Base-by-base conservation (phyloP, 2,888 invertebrate species). In the Drosophila picticornis region DNA sequence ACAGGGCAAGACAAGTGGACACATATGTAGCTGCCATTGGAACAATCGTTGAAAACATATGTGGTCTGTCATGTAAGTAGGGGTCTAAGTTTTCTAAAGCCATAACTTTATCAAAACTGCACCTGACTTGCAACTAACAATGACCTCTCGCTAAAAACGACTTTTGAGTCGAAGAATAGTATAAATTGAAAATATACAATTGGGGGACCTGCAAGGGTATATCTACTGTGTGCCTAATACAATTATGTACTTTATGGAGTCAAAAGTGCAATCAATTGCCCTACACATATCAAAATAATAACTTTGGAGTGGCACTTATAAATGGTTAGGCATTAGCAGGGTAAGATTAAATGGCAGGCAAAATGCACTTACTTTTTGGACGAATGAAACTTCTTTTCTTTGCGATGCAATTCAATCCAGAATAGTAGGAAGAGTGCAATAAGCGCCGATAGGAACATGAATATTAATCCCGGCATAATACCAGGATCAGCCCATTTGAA, bases 401-500 rank as follows among this genome's bases (percentile, higher is more conserved):
- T 75, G 31, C 88, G 86, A 66, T 88, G 87, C 31, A 90, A 25
- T 27, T 90, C 88, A 46, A 91, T 73, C 73, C 81, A 87, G 36
- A 90, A 90, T 32, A 90, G 84, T 0, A 84, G 11, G 0, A 83
- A 6, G 11, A 79, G 16, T 19, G 29, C 51, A 53, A 80, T 36
- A 27, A 81, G 4, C 0, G 80, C 63, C 0, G 78, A 66, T 51
- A 75, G n/a, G 22, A 75, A 5, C 84, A 74, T 87, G 55, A 72
- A 84, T 2, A 72, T 51, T 2, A 91, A n/a, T 4, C 88, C 69
- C 0, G 76, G 73, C 25, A 88, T 40, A 25, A 91, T 83, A 2
- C 91, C 91, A 2, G 91, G 86, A 46, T 79, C 43, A 9, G 51
- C n/a, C 83, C 90, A 91, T 57, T 83, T 80, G 19, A 91, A 91